These are phyloP conservation scores for Cheilosia scutellata DNA, from an alignment of 2,888 invertebrate genomes.

Conservation along the genomic window DNA sequence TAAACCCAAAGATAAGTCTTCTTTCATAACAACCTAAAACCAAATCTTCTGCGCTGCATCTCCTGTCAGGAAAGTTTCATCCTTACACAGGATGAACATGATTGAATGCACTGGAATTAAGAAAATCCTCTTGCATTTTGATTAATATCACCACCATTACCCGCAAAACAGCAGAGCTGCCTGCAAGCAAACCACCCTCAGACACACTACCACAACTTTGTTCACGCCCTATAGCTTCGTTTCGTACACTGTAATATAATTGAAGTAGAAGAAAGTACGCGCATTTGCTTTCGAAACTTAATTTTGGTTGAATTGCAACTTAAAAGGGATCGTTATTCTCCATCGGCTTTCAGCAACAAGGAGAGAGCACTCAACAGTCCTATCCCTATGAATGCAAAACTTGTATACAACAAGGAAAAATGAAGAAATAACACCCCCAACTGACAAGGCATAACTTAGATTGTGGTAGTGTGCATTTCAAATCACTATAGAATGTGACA, in stretches of 20 bases:
- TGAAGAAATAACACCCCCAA: neutral
- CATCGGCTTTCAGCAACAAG: neutral
- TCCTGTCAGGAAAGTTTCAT: conserved; percentile 43
- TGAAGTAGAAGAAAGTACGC: conserved; percentile 51
- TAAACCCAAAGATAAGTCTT: conserved; percentile 3
- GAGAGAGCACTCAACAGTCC: neutral
- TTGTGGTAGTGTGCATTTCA: neutral
- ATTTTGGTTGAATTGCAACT: conserved; percentile 59
- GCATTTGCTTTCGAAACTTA: conserved; percentile 61
- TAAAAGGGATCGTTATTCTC: conserved; percentile 46
- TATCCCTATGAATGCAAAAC: conserved; percentile 45
- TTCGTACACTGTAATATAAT: conserved; percentile 50
- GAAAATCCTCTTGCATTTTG: conserved; percentile 65
- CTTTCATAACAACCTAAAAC: conserved; percentile 19
- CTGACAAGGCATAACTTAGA: conserved; percentile 40
- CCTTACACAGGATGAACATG: conserved; percentile 52
- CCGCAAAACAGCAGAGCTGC: conserved; percentile 6
- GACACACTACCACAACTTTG: neutral
- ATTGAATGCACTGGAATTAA: conserved; percentile 60
- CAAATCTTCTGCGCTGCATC: conserved; percentile 33
- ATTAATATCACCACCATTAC: conserved; percentile 48
- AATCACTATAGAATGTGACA: too few relatives aligned
- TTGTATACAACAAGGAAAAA: conserved; percentile 3
- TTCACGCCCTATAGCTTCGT: neutral
- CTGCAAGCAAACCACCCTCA: conserved; percentile 17